phyloP scores from a whole-genome alignment of 2,797 vertebrate species.

The Hypotaenidia philippensis region DNA sequence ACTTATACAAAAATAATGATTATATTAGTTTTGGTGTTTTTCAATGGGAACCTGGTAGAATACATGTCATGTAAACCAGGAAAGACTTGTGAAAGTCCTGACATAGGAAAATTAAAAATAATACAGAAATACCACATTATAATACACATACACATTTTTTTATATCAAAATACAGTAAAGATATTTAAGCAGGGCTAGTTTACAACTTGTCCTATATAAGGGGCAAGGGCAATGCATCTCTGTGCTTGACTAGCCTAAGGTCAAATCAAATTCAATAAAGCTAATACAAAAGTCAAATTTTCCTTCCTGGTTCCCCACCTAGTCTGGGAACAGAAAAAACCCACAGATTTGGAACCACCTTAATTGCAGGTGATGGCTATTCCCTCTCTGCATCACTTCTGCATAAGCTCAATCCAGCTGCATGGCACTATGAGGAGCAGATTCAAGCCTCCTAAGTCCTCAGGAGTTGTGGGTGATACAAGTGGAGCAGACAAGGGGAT shows the following conservation, averaged over 20 bases:
- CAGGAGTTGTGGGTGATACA: background rate
- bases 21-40: background rate
- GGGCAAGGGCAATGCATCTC: background rate
- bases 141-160: background rate
- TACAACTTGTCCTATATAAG: background rate
- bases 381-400: background rate
- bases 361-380: background rate
- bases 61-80: background rate
- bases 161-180: background rate
- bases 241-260: background rate
- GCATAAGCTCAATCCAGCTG: background rate
- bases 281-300: background rate
- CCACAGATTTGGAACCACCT: background rate
- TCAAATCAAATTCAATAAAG: background rate
- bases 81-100: background rate
- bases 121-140: background rate
- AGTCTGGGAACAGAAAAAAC: background rate
- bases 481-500: background rate
- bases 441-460: background rate
- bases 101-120: background rate
- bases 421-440: background rate
- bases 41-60: background rate
- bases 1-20: background rate
- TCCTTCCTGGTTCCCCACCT: background rate
- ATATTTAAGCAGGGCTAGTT: background rate